Base-by-base conservation (phyloP, 2,113 vertebrate species). In the Elephantulus edwardii region DNA sequence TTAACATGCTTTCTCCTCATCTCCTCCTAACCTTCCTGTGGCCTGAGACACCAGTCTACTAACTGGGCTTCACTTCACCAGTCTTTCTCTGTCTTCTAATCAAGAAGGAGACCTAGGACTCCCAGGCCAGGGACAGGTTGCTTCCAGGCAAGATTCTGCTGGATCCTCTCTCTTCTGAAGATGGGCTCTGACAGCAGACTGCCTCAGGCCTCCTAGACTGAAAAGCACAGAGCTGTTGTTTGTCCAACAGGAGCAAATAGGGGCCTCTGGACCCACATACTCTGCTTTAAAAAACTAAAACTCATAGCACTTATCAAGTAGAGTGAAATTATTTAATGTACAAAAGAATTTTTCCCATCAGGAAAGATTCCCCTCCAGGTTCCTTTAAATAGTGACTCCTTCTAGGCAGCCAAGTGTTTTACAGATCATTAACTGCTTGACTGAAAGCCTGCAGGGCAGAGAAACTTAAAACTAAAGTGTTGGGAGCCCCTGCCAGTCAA, bases 351-450 rank as follows among this genome's bases (percentile, higher is more conserved):
- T 78, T 94, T 90, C 85, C 86, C 85, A 86, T 94, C 83, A 94
- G 88, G 48, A 95, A 88, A 94, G 76, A 93, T 95, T 94, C 88
- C 76, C 76, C 85, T 92, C 56, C 60, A 92, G 91, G 75, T 93
- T 95, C 90, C 79, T 95, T 93, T 95, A 93, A 95, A 78, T 93
- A 91, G 93, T 95, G 91, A 92, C 95, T 95, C 84, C 89, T 92
- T n/a, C 20, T 93, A 88, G 92, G 24, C 89, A 91, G 82, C 66
- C 30, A 0, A 92, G 88, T 81, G 90, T 89, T 96, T 95, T 96
- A 95, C 90, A 96, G 95, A 92, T 95, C 96, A 95, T 96, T 96
- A 96, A 92, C 89, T 94, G 58, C 83, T 86, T 92, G 92, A 96
- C 91, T 86, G 93, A 93, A 94, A 95, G 90, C 90, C 76, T 91